Evolutionary conservation across 2,797 vertebrate species (phyloP).

Genomic region (Denticeps clupeoides): DNA sequence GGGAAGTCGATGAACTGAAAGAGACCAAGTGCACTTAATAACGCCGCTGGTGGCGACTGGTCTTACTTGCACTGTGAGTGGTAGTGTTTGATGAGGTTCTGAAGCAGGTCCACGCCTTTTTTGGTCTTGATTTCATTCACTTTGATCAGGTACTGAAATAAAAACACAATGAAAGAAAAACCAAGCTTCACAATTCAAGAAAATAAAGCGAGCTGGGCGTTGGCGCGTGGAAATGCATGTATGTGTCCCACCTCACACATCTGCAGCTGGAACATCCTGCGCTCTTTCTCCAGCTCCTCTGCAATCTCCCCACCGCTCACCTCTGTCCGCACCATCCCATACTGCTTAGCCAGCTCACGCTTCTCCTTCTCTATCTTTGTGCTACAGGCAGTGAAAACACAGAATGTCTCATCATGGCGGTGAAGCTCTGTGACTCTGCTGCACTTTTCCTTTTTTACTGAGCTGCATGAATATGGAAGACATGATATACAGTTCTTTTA

Average conservation of each 20-base stretch:
- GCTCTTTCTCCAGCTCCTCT: constrained; percentile 74
- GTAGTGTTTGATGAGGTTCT: constrained; percentile 76
- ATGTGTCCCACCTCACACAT: constrained; percentile 61
- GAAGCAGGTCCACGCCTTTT: constrained; percentile 65
- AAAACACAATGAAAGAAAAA: constrained; percentile 1
- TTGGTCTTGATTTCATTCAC: constrained; percentile 64
- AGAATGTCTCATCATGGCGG: no score
- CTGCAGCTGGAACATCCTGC: constrained; percentile 70
- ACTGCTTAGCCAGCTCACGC: constrained; percentile 67
- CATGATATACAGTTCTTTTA: no score
- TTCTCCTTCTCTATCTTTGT: constrained; percentile 78
- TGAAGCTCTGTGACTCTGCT: no score
- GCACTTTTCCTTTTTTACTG: no score
- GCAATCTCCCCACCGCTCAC: constrained; percentile 71
- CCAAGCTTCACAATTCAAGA: not conserved
- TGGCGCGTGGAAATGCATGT: not conserved
- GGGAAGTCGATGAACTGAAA: no score
- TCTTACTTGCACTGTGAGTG: constrained; percentile 73
- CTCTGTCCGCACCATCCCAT: constrained; percentile 69
- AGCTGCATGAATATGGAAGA: no score
- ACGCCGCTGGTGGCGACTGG: no score
- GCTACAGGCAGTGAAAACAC: constrained; percentile 44
- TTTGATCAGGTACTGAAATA: constrained; percentile 57
- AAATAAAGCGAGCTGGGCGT: not conserved
- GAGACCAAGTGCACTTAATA: no score